phyloP scores from a whole-genome alignment of 37 sponge, comb jelly and placozoan genomes.

The Halisarca cf. caerulea region DNA sequence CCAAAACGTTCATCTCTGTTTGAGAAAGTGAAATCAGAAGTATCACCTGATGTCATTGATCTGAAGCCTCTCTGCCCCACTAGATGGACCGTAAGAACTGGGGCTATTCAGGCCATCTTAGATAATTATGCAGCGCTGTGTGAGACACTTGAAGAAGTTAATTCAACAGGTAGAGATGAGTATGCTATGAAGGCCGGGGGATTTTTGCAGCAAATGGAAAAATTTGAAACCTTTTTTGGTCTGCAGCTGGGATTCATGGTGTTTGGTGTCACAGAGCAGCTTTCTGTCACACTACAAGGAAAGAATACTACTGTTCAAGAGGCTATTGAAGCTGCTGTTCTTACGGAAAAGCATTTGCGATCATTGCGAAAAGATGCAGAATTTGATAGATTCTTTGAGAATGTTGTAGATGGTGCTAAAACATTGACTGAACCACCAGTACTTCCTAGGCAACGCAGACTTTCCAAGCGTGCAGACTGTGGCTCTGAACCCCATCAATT shows the following conservation, averaged over 20 bases:
- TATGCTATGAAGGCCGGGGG: slow-evolving; percentile 42
- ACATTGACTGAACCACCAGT: too few relatives aligned
- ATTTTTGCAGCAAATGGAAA: slow-evolving; percentile 44
- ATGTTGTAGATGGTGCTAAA: too few relatives aligned
- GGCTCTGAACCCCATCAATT: too few relatives aligned
- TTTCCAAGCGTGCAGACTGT: too few relatives aligned
- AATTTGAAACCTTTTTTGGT: slow-evolving; percentile 58
- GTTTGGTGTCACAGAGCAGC: slow-evolving; percentile 59
- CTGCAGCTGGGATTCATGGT: slow-evolving; percentile 47
- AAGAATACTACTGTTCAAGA: slow-evolving; percentile 59
- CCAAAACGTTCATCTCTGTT: slow-evolving; percentile 54
- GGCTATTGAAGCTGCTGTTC: too few relatives aligned
- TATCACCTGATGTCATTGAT: slow-evolving; percentile 21
- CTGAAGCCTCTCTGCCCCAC: too few relatives aligned
- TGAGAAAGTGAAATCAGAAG: slow-evolving; percentile 16
- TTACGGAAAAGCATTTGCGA: slow-evolving; percentile 38
- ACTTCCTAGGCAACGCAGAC: too few relatives aligned
- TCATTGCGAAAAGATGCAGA: slow-evolving; percentile 45
- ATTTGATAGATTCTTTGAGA: too few relatives aligned
- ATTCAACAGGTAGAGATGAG: slow-evolving; percentile 21
- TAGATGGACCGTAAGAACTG: too few relatives aligned
- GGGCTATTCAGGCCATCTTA: too few relatives aligned
- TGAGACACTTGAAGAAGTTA: slow-evolving; percentile 27
- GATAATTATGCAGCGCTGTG: too few relatives aligned
- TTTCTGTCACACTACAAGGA: slow-evolving; percentile 67